phyloP scores from a whole-genome alignment of 1,140 invertebrate species.

The Drosophila funebris region DNA sequence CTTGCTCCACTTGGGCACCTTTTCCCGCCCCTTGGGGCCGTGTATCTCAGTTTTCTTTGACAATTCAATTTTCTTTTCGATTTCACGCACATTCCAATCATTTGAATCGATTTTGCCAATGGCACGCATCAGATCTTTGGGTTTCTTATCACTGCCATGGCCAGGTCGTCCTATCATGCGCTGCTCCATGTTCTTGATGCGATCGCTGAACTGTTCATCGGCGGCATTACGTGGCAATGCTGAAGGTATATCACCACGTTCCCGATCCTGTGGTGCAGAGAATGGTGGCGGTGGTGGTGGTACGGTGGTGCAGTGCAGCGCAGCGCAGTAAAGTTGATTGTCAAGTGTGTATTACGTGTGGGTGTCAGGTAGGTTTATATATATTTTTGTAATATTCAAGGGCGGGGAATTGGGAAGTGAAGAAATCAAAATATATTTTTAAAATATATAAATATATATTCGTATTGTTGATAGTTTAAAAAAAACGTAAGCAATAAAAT shows the following conservation, averaged over 20 bases:
- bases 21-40: slow-evolving; percentile 87
- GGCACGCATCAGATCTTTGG: slow-evolving; percentile 92
- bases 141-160: slow-evolving; percentile 89
- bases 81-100: slow-evolving; percentile 96
- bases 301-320: slow-evolving; percentile 18
- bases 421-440: slow-evolving; percentile 72
- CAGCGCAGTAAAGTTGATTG: slow-evolving; percentile 4
- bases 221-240: slow-evolving; percentile 85
- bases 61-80: slow-evolving; percentile 95
- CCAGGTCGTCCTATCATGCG: slow-evolving; percentile 84
- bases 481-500: slow-evolving; percentile 38
- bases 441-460: slow-evolving; percentile 52
- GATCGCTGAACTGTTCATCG: slow-evolving; percentile 89
- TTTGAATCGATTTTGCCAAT: slow-evolving; percentile 95
- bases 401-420: slow-evolving; percentile 32
- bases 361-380: slow-evolving; percentile 28
- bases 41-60: slow-evolving; percentile 88
- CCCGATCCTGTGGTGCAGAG: slow-evolving; percentile 86
- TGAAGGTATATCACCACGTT: slow-evolving; percentile 85
- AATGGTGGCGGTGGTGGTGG: background rate
- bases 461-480: slow-evolving; percentile 11
- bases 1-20: slow-evolving; percentile 95
- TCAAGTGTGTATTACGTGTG: slow-evolving; percentile 23
- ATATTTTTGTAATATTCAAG: slow-evolving; percentile 23
- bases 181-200: slow-evolving; percentile 88